Conservation (phyloP, 92 coral and sea anemone species). For the Micromussa lordhowensis region DNA sequence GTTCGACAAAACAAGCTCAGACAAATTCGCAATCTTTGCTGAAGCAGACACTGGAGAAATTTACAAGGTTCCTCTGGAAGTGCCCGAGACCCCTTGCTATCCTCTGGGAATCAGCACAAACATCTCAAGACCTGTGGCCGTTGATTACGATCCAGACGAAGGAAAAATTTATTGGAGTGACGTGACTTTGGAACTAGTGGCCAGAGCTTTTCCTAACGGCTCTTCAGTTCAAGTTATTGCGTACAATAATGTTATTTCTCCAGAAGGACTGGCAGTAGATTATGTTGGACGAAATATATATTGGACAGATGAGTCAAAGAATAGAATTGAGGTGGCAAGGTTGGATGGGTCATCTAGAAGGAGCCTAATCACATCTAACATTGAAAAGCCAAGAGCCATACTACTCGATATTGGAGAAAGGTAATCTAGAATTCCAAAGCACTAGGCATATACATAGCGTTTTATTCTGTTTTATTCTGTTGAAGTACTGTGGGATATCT, state of each 20-base stretch:
- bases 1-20: neutral
- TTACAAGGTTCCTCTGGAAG: conserved; percentile 45
- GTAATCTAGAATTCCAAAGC: neutral
- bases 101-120: neutral
- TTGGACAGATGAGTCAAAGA: conserved; percentile 53
- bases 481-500: neutral
- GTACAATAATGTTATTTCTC: conserved; percentile 8
- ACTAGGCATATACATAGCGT: too few species aligned
- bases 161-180: conserved; percentile 68
- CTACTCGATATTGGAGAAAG: conserved; percentile 43
- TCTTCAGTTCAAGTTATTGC: conserved; percentile 32
- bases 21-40: conserved; percentile 61
- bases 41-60: conserved; percentile 59
- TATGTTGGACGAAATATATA: conserved; percentile 48
- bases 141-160: conserved; percentile 62
- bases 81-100: conserved; percentile 24
- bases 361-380: neutral
- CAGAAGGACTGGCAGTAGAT: conserved; percentile 67
- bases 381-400: conserved; percentile 57
- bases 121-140: conserved; percentile 52
- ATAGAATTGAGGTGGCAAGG: conserved; percentile 50
- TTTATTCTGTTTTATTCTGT: too few species aligned
- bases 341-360: conserved; percentile 56
- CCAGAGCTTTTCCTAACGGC: conserved; percentile 60
- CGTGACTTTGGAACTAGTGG: conserved; percentile 15